phyloP scores from a whole-genome alignment of 2,797 vertebrate species.

The Argyrosomus regius region DNA sequence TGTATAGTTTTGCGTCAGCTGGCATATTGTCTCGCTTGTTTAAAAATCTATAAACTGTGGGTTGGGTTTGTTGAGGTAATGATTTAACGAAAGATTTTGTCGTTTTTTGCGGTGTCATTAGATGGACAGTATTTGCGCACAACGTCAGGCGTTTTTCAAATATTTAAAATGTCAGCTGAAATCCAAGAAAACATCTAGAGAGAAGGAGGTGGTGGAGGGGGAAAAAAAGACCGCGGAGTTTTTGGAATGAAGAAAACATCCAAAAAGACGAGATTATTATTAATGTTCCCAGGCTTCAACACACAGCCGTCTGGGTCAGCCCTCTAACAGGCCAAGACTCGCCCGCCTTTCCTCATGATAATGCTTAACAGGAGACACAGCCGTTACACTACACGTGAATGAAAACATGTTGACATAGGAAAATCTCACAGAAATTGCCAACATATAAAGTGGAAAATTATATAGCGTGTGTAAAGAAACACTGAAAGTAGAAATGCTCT shows the following conservation, averaged over 20 bases:
- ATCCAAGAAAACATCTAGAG: constrained; percentile 49
- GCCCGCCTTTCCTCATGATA: constrained; percentile 51
- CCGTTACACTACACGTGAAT: constrained; percentile 35
- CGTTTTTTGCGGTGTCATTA: constrained; percentile 48
- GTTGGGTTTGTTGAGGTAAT: constrained; percentile 37
- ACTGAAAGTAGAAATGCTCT: constrained; percentile 15
- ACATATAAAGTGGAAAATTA: constrained; percentile 46
- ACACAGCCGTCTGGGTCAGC: constrained; percentile 66
- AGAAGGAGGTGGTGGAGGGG: background rate
- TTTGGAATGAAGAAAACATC: constrained; percentile 49
- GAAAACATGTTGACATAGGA: constrained; percentile 36
- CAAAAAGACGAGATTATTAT: constrained; percentile 56
- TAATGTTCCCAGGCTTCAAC: constrained; percentile 67
- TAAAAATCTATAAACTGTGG: constrained; percentile 56
- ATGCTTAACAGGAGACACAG: constrained; percentile 59
- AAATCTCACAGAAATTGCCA: constrained; percentile 34
- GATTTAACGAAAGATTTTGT: constrained; percentile 55
- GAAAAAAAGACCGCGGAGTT: constrained; percentile 24
- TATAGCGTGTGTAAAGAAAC: constrained; percentile 18
- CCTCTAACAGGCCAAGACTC: constrained; percentile 58
- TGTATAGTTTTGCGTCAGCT: constrained; percentile 20
- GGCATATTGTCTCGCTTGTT: constrained; percentile 44
- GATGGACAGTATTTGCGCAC: constrained; percentile 41
- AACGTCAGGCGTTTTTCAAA: constrained; percentile 45
- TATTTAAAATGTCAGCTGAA: constrained; percentile 59